These are phyloP conservation scores for Laticauda laticaudata DNA, from an alignment of 2,113 vertebrate species.

Conservation along the genomic window DNA sequence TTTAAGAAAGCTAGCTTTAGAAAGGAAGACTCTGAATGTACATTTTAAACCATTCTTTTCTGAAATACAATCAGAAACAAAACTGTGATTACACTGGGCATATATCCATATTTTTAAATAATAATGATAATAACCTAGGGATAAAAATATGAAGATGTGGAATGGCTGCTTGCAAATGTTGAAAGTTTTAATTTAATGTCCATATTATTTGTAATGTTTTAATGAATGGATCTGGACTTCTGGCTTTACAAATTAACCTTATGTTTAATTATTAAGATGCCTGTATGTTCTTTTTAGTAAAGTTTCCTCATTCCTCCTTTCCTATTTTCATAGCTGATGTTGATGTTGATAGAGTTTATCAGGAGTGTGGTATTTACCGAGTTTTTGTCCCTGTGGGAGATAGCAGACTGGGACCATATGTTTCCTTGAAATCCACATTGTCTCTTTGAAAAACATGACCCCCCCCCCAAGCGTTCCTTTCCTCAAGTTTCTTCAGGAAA, in stretches of 20 bases:
- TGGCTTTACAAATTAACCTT: neutral
- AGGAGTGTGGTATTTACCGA: neutral
- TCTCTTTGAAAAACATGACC: neutral
- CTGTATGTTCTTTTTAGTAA: neutral
- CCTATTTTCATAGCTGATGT: neutral
- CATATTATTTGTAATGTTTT: neutral
- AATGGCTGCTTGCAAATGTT: neutral
- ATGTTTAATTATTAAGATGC: neutral
- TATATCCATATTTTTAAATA: neutral
- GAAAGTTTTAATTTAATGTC: neutral
- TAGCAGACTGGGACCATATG: neutral
- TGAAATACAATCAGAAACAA: neutral
- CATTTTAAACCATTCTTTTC: neutral
- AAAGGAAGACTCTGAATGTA: neutral
- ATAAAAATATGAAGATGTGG: neutral
- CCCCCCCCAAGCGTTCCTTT: neutral
- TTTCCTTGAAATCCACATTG: neutral
- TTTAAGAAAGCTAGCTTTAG: neutral
- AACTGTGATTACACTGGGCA: neutral
- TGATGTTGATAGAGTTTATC: neutral
- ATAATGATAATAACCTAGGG: neutral
- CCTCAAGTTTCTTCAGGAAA: neutral
- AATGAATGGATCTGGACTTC: neutral
- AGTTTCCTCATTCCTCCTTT: neutral
- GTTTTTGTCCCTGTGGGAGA: conserved; percentile 17